Percentiles rank a stretch among this genome's conserved stretches.
These are phyloP conservation scores for Lepus europaeus DNA, from an alignment of 2,113 vertebrate genomes.

Conservation along the genomic window DNA sequence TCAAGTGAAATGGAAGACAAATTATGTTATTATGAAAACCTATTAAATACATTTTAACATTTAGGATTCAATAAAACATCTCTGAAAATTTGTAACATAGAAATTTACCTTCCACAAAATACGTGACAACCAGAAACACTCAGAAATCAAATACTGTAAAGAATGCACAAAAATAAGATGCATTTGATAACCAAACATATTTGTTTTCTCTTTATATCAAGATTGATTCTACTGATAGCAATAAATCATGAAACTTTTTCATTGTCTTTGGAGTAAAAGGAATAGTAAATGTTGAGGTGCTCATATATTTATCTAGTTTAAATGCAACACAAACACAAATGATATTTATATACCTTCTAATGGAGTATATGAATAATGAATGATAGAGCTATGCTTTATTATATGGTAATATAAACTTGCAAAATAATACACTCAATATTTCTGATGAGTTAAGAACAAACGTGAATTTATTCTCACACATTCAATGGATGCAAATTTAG, in stretches of 20 bases:
- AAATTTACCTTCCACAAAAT: conserved; percentile 36
- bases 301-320: conserved; percentile 42
- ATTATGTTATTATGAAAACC: conserved; percentile 19
- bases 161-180: not conserved
- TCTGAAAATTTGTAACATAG: conserved; percentile 13
- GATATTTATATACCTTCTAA: not conserved
- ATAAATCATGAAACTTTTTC: conserved; percentile 10
- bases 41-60: conserved; percentile 50
- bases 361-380: conserved; percentile 46
- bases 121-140: not conserved
- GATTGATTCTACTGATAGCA: not conserved
- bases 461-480: conserved; percentile 21
- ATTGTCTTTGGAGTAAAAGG: not conserved
- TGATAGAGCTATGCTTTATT: not conserved
- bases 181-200: conserved; percentile 13
- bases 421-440: conserved; percentile 54
- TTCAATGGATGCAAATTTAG: conserved; percentile 18
- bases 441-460: conserved; percentile 53
- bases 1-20: not conserved
- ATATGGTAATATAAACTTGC: conserved; percentile 25
- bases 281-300: conserved; percentile 17
- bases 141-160: conserved; percentile 20
- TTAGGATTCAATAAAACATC: not conserved
- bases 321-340: conserved; percentile 39
- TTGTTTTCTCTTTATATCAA: conserved; percentile 29